Evolutionary conservation across 2,888 invertebrate species (phyloP), one percentile per base, ranked within the genome.

Genomic region (Dendrolimus pini): DNA sequence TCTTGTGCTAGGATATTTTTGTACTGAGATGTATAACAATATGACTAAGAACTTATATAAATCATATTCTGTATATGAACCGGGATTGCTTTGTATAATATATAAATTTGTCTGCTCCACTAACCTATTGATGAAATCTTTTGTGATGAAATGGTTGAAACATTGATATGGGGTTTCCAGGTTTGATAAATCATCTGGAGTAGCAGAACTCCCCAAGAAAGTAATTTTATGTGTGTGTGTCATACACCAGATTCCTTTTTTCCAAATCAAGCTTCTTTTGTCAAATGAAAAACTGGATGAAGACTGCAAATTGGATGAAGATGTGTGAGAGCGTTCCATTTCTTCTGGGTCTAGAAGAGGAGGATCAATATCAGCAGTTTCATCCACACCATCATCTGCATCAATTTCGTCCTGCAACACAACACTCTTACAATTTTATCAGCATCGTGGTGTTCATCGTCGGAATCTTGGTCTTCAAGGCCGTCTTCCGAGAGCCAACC

Each of bases 231-330:
- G 57, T 69, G 62, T 18, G 2, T 18, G 2, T 57, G 56, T 72
- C 69, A 67, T 63, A 71, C 65, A 69, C 68, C 58, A 74, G 64
- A 68, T 67, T 67, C 60, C 69, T 58, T 68, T 70, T 72, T 69
- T 72, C 71, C 70, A 71, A 62, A 74, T 72, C 68, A 68, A 66
- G 55, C 58, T 73, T 72, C 70, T 74, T 74, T 74, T 75, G 64
- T 72, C 69, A 70, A 74, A 75, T 66, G 59, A 1, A 73, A 70
- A 69, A 70, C 68, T 59, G 59, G 58, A 64, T 61, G 61, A 60
- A 62, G 59, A 57, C 56, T 60, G 14, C 14, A 14, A 14, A 14
- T 14, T 68, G 62, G 67, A 67, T 68, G 67, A 70, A 67, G 67
- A 68, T 70, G 70, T 41, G 67, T 70, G 66, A 66, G 68, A 64